Base-by-base conservation (phyloP, 2,888 invertebrate species). In the Pedicia rivosa region DNA sequence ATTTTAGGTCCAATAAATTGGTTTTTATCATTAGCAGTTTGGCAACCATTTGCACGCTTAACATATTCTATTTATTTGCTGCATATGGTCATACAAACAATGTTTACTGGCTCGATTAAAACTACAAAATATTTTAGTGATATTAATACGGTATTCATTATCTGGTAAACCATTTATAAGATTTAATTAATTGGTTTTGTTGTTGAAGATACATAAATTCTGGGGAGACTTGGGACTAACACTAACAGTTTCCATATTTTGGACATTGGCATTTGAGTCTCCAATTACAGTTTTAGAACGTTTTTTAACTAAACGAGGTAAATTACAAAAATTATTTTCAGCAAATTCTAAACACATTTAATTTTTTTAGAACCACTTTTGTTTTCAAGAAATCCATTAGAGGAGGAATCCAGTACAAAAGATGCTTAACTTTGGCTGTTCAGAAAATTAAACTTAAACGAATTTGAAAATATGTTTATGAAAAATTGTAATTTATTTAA, bases 21-120 rank as follows among this genome's bases (percentile, higher is more conserved):
- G 3, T 37, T 47, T 36, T 34, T 47, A 8, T 39, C 45, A 5
- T 38, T 44, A 13, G 31, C 40, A 13, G 26, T 41, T 4, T 47
- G 46, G 45, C 44, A 47, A 27, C 47, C 46, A 3, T 9, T 48
- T 1, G 40, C 43, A 9, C 39, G 45, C 17, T 35, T 48, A 10
- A 44, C 40, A 2, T 47, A 44, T 28, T 39, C 39, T 1, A 38
- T 46, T 36, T 48, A 47, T 35, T 32, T 50, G 6, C 37, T 43
- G 2, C 46, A 48, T 28, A 24, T 47, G 3, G 25, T 34, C 4
- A 19, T 50, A 5, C 42, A 46, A 27, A 8, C 17, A 3, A 16
- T 43, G 3, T 31, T 40, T 6, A 36, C 31, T 10, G 45, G 40
- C 17, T 28, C 12, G 3, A 27, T 34, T 2, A 37, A 32, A 25